Conservation (phyloP, 2,888 invertebrate genomes). For the Stenchaetothrips biformis region DNA sequence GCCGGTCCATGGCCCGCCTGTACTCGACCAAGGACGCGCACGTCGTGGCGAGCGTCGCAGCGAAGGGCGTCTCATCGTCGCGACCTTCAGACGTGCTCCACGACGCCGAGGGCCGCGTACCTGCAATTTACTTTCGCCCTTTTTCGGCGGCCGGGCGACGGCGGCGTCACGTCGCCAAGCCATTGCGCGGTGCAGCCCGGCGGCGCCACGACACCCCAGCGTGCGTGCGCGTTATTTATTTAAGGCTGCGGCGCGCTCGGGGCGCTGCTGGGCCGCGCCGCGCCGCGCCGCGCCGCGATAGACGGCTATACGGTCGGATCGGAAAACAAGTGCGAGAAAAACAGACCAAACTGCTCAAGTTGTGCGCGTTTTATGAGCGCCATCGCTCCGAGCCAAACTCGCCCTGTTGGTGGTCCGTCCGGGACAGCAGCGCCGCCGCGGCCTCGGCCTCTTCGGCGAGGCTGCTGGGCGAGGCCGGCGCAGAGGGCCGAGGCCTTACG, state of each 20-base stretch:
- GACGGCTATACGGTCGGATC: slow-evolving; percentile 6
- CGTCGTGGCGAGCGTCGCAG: too few relatives aligned
- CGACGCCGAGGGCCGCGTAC: not conserved
- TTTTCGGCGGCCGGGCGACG: not conserved
- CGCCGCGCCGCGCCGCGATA: not conserved
- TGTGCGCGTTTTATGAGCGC: slow-evolving; percentile 22
- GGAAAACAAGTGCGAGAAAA: slow-evolving; percentile 16
- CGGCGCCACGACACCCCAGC: not conserved
- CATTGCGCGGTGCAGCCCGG: slow-evolving; percentile 1
- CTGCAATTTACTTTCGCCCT: not conserved
- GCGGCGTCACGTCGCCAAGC: not conserved
- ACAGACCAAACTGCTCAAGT: slow-evolving; percentile 19
- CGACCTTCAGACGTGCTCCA: too few relatives aligned
- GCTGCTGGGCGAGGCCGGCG: not conserved
- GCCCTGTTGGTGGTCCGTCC: not conserved
- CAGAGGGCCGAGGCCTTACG: not conserved
- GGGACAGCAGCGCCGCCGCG: not conserved
- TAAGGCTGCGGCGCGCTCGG: not conserved
- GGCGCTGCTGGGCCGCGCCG: not conserved
- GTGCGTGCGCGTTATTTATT: not conserved
- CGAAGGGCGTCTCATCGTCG: too few relatives aligned
- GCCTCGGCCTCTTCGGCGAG: not conserved
- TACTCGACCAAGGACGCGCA: too few relatives aligned
- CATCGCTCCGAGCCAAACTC: not conserved
- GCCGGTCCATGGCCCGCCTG: not conserved